A percentile compares a stretch with the other conserved stretches of the same genome.
phyloP scores from a whole-genome alignment of 2,888 invertebrate genomes.

The Eudasyphora cyanicolor region DNA sequence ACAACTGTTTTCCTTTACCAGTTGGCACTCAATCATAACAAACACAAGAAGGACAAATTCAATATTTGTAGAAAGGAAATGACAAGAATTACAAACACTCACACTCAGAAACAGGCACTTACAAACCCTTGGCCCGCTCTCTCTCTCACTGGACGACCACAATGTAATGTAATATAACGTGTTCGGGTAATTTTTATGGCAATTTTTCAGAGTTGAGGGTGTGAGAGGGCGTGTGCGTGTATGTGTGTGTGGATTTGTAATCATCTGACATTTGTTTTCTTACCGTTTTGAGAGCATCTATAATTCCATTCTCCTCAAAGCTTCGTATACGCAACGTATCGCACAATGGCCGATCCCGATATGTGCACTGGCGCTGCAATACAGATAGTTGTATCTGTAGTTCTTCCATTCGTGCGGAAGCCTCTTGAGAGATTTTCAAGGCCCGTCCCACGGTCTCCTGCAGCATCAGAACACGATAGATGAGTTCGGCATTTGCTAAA shows the following conservation, averaged over 20 bases:
- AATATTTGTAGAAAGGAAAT: conserved; percentile 21
- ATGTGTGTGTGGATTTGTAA: neutral
- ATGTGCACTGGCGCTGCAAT: conserved; percentile 84
- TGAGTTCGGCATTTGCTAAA: conserved; percentile 78
- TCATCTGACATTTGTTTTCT: conserved; percentile 59
- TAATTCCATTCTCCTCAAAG: conserved; percentile 82
- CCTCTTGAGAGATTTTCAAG: conserved; percentile 79
- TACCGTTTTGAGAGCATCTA: conserved; percentile 79
- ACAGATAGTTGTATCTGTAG: conserved; percentile 80
- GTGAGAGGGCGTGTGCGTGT: neutral
- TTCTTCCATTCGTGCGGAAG: conserved; percentile 80
- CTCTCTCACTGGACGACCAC: neutral
- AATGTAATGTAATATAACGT: neutral
- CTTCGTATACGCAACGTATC: conserved; percentile 88
- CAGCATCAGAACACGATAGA: conserved; percentile 79
- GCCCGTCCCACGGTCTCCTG: conserved; percentile 79
- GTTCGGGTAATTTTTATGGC: neutral
- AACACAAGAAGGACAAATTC: conserved; percentile 12
- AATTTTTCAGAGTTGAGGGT: neutral
- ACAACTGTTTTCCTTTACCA: neutral
- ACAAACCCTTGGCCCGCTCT: neutral
- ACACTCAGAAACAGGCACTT: neutral
- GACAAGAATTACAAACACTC: neutral
- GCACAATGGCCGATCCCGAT: conserved; percentile 87
- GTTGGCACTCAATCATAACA: conserved; percentile 22